These are phyloP conservation scores for Branchipolynoe longqiensis DNA, from an alignment of 2,888 invertebrate species.

Conservation along the genomic window DNA sequence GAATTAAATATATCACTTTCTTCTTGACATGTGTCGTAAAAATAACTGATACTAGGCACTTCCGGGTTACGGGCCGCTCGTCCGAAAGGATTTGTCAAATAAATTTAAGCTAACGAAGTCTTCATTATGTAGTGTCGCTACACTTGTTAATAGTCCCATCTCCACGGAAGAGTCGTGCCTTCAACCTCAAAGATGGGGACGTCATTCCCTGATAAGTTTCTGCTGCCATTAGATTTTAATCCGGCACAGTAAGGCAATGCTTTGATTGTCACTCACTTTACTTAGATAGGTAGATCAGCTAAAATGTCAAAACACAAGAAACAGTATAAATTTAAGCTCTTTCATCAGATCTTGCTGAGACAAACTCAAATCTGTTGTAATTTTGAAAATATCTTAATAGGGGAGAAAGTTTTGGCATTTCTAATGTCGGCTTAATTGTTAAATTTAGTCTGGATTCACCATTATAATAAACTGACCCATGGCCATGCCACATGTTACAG, in stretches of 20 bases:
- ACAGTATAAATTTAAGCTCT: too few relatives aligned
- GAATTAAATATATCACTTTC: neutral
- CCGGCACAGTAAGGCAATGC: neutral
- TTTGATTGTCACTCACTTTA: neutral
- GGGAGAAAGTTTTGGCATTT: too few relatives aligned
- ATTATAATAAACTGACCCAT: too few relatives aligned
- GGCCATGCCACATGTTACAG: neutral
- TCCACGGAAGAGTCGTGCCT: too few relatives aligned
- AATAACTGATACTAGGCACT: neutral
- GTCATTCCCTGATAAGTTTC: constrained; percentile 3
- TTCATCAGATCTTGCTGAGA: too few relatives aligned
- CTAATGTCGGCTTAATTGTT: too few relatives aligned
- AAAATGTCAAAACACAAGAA: too few relatives aligned
- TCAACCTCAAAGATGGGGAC: constrained; percentile 7
- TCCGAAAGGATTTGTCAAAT: too few relatives aligned
- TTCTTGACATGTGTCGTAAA: constrained; percentile 4
- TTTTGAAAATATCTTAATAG: too few relatives aligned
- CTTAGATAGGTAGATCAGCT: neutral
- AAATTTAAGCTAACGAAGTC: neutral
- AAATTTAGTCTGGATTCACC: too few relatives aligned
- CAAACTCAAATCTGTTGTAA: too few relatives aligned
- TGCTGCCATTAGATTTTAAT: constrained; percentile 17
- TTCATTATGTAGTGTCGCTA: neutral
- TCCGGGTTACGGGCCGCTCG: neutral
- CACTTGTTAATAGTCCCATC: too few relatives aligned